phyloP scores from a whole-genome alignment of 2,888 invertebrate genomes.

The Drosophila lacicola region DNA sequence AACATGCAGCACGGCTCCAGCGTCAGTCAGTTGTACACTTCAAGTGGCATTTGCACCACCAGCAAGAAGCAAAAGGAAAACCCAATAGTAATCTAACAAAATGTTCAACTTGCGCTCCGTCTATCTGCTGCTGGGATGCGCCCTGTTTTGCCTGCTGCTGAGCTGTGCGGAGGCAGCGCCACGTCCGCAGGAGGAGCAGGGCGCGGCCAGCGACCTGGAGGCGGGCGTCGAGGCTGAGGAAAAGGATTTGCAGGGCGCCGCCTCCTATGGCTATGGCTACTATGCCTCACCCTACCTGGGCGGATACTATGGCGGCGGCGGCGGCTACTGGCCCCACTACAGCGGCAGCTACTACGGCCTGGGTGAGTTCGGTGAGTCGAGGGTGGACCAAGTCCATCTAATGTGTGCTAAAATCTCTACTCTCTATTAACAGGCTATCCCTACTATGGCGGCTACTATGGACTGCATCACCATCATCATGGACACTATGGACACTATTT shows the following conservation, averaged over 20 bases:
- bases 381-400: neutral
- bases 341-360: slow-evolving; percentile 74
- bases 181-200: slow-evolving; percentile 67
- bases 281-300: slow-evolving; percentile 81
- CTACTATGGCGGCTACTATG: slow-evolving; percentile 81
- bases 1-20: slow-evolving; percentile 65
- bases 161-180: slow-evolving; percentile 58
- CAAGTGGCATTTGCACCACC: slow-evolving; percentile 68
- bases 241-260: slow-evolving; percentile 82
- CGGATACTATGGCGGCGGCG: slow-evolving; percentile 71
- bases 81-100: slow-evolving; percentile 35
- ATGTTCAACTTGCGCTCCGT: slow-evolving; percentile 64
- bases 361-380: slow-evolving; percentile 62
- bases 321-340: slow-evolving; percentile 74
- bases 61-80: neutral
- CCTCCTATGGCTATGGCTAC: slow-evolving; percentile 83
- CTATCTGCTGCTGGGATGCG: slow-evolving; percentile 60
- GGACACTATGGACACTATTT: slow-evolving; percentile 82
- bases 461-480: slow-evolving; percentile 68
- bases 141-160: slow-evolving; percentile 54
- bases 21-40: slow-evolving; percentile 77
- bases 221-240: slow-evolving; percentile 70
- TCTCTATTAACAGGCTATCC: slow-evolving; percentile 59
- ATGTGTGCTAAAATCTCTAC: neutral
- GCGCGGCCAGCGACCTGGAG: slow-evolving; percentile 66